Conservation (phyloP, 2,888 invertebrate species). For the Leptothorax acervorum region DNA sequence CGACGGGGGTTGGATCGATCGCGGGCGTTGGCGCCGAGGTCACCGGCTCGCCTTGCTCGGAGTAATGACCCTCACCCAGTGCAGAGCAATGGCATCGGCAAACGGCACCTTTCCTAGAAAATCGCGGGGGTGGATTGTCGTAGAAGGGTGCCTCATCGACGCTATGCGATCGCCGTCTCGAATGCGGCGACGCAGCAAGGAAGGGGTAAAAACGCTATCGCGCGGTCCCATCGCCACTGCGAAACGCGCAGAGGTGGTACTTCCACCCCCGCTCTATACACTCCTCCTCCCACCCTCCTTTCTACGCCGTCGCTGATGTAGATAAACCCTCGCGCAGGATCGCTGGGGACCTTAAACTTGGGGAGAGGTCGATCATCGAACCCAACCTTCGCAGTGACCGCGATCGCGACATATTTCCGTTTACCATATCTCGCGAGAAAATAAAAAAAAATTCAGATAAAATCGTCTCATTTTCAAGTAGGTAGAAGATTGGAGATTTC, state of each 20-base stretch:
- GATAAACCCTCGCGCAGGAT: slow-evolving; percentile 71
- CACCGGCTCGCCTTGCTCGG: slow-evolving; percentile 85
- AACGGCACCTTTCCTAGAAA: slow-evolving; percentile 81
- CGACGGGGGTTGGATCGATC: slow-evolving; percentile 83
- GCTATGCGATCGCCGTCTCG: slow-evolving; percentile 37
- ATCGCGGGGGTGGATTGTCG: slow-evolving; percentile 46
- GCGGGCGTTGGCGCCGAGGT: slow-evolving; percentile 85
- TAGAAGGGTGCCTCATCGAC: slow-evolving; percentile 41
- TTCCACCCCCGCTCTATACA: slow-evolving; percentile 49
- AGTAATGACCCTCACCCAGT: slow-evolving; percentile 86
- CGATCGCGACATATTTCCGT: slow-evolving; percentile 45
- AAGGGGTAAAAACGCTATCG: slow-evolving; percentile 52
- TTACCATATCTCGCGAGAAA: slow-evolving; percentile 19
- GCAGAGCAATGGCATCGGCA: slow-evolving; percentile 86
- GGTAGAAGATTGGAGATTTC: not conserved
- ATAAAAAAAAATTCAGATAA: slow-evolving; percentile 51
- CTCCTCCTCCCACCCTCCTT: slow-evolving; percentile 15
- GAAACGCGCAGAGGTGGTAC: slow-evolving; percentile 66
- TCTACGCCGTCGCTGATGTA: slow-evolving; percentile 45
- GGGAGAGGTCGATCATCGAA: slow-evolving; percentile 74
- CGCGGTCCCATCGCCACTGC: slow-evolving; percentile 34
- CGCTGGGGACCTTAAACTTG: slow-evolving; percentile 77
- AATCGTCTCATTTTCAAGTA: not conserved
- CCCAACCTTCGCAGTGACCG: slow-evolving; percentile 53
- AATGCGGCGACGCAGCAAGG: slow-evolving; percentile 33